A percentile compares a stretch with the other conserved stretches of the same genome.
Evolutionary conservation across 2,113 vertebrate genomes (phyloP).

Genomic region (Vombatus ursinus): DNA sequence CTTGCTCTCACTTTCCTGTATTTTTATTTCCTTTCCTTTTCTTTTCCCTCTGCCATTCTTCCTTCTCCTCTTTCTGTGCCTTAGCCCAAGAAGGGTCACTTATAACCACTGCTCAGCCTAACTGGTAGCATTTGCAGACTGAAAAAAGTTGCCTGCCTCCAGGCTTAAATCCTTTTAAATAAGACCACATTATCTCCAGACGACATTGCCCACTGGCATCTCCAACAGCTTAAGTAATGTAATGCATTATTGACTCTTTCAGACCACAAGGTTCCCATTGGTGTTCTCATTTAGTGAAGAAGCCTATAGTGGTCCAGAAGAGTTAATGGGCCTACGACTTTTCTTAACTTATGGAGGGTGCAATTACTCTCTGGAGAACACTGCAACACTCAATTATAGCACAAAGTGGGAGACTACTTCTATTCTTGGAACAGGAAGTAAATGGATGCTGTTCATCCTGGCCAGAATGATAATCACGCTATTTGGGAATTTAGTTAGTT

Average conservation of each 20-base stretch:
- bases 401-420: background rate
- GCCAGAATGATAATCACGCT: background rate
- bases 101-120: background rate
- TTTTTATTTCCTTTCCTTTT: background rate
- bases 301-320: constrained; percentile 29
- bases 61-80: background rate
- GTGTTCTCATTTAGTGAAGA: constrained; percentile 22
- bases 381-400: background rate
- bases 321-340: constrained; percentile 36
- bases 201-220: constrained; percentile 21
- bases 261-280: constrained; percentile 6
- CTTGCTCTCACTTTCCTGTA: background rate
- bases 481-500: background rate
- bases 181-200: constrained; percentile 32
- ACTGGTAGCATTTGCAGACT: background rate
- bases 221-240: constrained; percentile 35
- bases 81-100: background rate
- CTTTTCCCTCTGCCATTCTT: background rate
- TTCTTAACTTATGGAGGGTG: background rate
- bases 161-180: constrained; percentile 9
- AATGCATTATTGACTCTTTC: constrained; percentile 65
- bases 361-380: background rate
- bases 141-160: background rate
- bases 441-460: background rate
- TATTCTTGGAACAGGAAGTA: background rate